Conservation (phyloP, 2,888 invertebrate species). For the Acronicta psi region DNA sequence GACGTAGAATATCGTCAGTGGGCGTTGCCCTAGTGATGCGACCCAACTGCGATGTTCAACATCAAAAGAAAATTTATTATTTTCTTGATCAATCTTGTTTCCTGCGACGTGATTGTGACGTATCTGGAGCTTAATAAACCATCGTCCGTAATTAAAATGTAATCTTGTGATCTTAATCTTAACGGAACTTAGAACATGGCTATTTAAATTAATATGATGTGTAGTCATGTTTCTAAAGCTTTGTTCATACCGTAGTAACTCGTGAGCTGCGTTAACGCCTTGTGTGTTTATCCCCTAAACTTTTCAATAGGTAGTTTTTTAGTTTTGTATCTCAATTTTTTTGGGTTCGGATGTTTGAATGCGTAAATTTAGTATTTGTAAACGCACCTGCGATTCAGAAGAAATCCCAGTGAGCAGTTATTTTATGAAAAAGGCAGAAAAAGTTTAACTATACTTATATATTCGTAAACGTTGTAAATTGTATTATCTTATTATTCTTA, state of each 20-base stretch:
- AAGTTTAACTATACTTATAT: too few species aligned
- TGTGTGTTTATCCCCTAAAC: neutral
- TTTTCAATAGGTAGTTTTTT: too few species aligned
- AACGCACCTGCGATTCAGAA: too few species aligned
- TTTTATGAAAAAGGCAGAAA: too few species aligned
- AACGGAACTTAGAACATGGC: conserved; percentile 27
- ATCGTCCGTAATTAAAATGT: conserved; percentile 24
- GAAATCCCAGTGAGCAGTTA: too few species aligned
- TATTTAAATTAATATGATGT: conserved; percentile 25
- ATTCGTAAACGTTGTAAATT: too few species aligned
- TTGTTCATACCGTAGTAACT: too few species aligned
- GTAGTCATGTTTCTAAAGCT: conserved; percentile 8
- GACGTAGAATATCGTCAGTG: conserved; percentile 13
- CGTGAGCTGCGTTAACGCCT: neutral
- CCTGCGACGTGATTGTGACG: conserved; percentile 17
- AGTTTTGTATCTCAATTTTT: too few species aligned
- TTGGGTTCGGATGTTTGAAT: too few species aligned
- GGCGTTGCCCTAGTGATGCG: conserved; percentile 28
- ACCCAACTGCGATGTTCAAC: conserved; percentile 16
- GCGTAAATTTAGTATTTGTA: too few species aligned
- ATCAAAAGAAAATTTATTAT: conserved; percentile 10
- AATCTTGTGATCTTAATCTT: conserved; percentile 17
- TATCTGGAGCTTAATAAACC: neutral
- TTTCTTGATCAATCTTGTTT: conserved; percentile 4
- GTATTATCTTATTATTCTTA: too few species aligned